Evolutionary conservation across 2,113 vertebrate species (phyloP).

Genomic region (Hippocampus zosterae): DNA sequence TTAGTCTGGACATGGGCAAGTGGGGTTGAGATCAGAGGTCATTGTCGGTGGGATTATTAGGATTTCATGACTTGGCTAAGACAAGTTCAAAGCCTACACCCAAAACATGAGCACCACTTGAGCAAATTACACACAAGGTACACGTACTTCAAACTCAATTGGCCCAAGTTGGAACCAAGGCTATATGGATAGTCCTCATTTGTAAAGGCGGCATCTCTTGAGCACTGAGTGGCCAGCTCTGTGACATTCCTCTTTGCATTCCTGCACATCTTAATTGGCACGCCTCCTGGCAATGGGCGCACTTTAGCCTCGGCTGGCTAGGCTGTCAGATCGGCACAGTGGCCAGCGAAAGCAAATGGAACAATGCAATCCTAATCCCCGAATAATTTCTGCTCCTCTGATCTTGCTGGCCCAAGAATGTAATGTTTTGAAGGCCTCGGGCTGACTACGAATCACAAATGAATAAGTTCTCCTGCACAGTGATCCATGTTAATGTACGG

Average conservation of each 20-base stretch:
- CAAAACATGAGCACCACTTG: conserved; percentile 15
- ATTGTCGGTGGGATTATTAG: conserved; percentile 36
- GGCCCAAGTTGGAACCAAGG: conserved; percentile 10
- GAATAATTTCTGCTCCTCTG: conserved; percentile 69
- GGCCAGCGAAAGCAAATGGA: conserved; percentile 53
- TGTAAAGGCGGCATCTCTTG: conserved; percentile 22
- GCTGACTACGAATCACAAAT: conserved; percentile 53
- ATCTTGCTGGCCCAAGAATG: conserved; percentile 60
- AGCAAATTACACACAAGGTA: conserved; percentile 18
- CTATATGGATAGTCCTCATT: conserved; percentile 8
- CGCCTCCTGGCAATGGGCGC: conserved; percentile 43
- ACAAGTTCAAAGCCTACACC: conserved; percentile 37
- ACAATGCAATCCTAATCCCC: conserved; percentile 72
- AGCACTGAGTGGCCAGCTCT: conserved; percentile 22
- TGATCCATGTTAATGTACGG: conserved; percentile 51
- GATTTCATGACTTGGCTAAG: conserved; percentile 35
- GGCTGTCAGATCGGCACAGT: conserved; percentile 54
- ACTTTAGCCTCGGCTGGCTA: conserved; percentile 36
- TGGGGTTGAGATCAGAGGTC: conserved; percentile 27
- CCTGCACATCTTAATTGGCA: conserved; percentile 63
- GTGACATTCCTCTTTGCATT: conserved; percentile 49
- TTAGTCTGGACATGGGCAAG: conserved; percentile 23
- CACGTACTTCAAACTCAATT: conserved; percentile 36
- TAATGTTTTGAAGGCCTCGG: conserved; percentile 54
- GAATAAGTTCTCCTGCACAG: conserved; percentile 49